A percentile compares a stretch with the other conserved stretches of the same genome.
Evolutionary conservation across 2,797 vertebrate genomes (phyloP).

Genomic region (Loriculus beryllinus): DNA sequence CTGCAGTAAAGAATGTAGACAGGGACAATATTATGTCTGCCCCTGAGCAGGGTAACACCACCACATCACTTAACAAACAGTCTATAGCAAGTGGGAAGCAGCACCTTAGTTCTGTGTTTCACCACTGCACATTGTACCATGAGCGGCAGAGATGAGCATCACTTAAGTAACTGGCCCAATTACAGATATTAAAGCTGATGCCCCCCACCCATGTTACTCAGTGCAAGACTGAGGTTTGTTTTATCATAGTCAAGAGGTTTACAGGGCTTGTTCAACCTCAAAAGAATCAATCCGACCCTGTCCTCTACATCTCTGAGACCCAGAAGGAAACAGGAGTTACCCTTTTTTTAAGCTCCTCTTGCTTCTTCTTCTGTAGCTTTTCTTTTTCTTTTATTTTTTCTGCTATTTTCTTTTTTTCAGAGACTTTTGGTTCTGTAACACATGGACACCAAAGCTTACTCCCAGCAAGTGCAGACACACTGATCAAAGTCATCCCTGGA

Average conservation of each 20-base stretch:
- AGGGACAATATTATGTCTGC: background rate
- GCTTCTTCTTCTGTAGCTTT: slow-evolving; percentile 84
- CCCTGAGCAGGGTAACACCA: background rate
- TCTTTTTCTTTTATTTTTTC: slow-evolving; percentile 98
- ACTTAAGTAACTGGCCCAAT: background rate
- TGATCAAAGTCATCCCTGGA: rapidly evolving
- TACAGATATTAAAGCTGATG: background rate
- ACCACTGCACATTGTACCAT: background rate
- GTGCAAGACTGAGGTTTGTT: background rate
- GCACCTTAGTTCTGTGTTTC: background rate
- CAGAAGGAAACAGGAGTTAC: slow-evolving; percentile 66
- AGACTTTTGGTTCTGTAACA: slow-evolving; percentile 84
- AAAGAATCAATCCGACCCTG: background rate
- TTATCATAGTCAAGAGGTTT: background rate
- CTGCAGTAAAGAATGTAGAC: background rate
- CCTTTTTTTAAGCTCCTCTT: slow-evolving; percentile 80
- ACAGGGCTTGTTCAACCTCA: background rate
- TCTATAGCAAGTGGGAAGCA: background rate
- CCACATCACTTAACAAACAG: background rate
- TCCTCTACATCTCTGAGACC: background rate
- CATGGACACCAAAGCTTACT: background rate
- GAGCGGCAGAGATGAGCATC: background rate
- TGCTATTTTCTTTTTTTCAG: slow-evolving; percentile 93
- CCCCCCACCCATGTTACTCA: background rate
- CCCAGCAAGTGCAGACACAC: background rate